Base-by-base conservation (phyloP, 2,797 vertebrate genomes). In the Sphenodon punctatus region DNA sequence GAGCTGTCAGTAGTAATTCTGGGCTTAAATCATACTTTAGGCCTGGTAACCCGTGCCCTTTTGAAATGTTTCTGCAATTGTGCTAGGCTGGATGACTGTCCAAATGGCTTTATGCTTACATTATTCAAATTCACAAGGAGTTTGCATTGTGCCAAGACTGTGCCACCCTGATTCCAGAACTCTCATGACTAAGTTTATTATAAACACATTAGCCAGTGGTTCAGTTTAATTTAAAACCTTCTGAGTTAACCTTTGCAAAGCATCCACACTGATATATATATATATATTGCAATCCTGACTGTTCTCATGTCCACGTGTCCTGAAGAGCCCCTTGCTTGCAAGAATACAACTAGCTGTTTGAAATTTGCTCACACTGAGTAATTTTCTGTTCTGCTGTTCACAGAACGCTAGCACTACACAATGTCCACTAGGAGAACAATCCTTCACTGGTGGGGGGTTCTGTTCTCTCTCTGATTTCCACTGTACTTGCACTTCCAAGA, bases 1-100 rank as follows among this genome's bases (percentile, higher is more conserved):
- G 69, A 55, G 42, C 78, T 76, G 6, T 82, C 84, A 43, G 22
- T 34, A 85, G 78, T 84, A n/a, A 88, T 90, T 89, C 84, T 90
- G 82, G 69, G 55, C 17, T 74, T 69, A 19, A 76, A 67, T 45
- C 48, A 65, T 76, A 46, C 56, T 80, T 78, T 22, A 39, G 71
- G 61, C 42, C 72, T 36, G 75, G 65, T 43, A 74, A 87, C 67
- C 71, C 30, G 77, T 27, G 34, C 5, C 79, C 64, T 79, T 82
- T 42, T 67, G 5, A 65, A 85, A 53, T 72, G 32, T 19, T 8
- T 74, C 69, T 77, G n/a, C 51, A 74, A 84, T 42, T 49, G 48
- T 23, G 58, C 49, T 39, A 60, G 9, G 38, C 55, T 89, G 51
- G 55, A 42, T 81, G 66, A 88, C 0, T 0, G 41, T 67, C 17